Evolutionary conservation across 1,140 invertebrate species (phyloP), one percentile per base, ranked within the genome.

Genomic region (Battus philenor): DNA sequence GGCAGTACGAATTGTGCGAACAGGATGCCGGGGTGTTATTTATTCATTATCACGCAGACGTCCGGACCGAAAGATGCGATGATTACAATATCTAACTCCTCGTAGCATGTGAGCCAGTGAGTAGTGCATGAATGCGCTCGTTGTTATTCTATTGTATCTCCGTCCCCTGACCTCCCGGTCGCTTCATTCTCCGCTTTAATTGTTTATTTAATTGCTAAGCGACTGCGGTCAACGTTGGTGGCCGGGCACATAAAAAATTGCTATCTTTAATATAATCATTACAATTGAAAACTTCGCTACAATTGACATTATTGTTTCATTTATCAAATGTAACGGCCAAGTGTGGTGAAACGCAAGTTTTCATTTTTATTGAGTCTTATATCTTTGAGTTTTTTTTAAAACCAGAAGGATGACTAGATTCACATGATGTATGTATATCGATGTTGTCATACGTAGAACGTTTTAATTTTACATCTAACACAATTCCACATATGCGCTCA

Each of bases 21-120:
- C 33, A 36, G 33, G 33, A 36, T 10, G 33, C 10, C 20, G 16
- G 11, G 17, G 33, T 16, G 33, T 18, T 36, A 20, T 20, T 36
- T 36, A 36, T 36, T 36, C 33, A 36, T 36, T 36, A 36, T 36
- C 33, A 18, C 33, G 33, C 33, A 36, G 33, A 36, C 33, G 20
- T 36, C 33, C 33, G 33, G 33, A 15, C 3, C 20, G 33, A 9
- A 36, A 20, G 33, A 22, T 9, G 6, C 17, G 17, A 36, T 10
- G 16, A 18, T 10, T 36, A 17, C 33, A 20, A 36, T 20, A 20
- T 20, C 33, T 16, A 36, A 20, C 17, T 36, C 16, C 17, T 36
- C 33, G 33, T 1, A 36, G 4, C n/a, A 17, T 36, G 17, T 17
- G 17, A 12, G n/a, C 5, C 33, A 29, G 26, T 1, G 9, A 36